Evolutionary conservation across 2,113 vertebrate species (phyloP).

Genomic region (Platichthys flesus): DNA sequence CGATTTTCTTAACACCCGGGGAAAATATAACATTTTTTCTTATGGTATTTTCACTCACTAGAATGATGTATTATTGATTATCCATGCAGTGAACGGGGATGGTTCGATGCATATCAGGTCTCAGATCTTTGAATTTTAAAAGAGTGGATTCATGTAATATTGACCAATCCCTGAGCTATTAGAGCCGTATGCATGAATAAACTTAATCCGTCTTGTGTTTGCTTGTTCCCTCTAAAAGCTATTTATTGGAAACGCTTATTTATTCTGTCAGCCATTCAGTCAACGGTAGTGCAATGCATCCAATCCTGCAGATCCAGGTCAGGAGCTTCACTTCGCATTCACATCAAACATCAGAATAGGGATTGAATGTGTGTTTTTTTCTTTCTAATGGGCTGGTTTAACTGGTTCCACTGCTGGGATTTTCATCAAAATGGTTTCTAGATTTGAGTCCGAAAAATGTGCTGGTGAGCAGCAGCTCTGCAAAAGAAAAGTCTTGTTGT

Average conservation of each 20-base stretch:
- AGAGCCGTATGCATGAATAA: neutral
- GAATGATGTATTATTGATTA: slow-evolving; percentile 50
- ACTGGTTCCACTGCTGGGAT: too few relatives aligned
- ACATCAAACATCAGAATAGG: neutral
- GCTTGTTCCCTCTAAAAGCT: neutral
- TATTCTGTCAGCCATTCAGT: neutral
- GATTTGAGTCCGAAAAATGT: neutral
- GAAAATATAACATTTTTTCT: neutral
- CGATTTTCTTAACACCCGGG: neutral
- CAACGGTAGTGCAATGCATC: neutral
- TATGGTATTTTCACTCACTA: neutral
- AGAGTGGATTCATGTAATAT: neutral
- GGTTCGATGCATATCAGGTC: neutral
- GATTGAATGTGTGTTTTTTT: neutral
- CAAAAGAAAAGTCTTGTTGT: neutral
- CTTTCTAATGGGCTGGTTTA: too few relatives aligned
- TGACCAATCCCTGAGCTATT: neutral
- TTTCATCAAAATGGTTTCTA: neutral
- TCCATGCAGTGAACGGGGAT: neutral
- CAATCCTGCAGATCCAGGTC: neutral
- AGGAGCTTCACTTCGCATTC: neutral
- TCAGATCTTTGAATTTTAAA: too few relatives aligned
- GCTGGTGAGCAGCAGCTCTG: neutral
- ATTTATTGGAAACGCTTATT: neutral
- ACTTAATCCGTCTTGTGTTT: neutral